These are phyloP conservation scores for Apaloderma vittatum DNA, from an alignment of 2,113 vertebrate species.

Conservation along the genomic window DNA sequence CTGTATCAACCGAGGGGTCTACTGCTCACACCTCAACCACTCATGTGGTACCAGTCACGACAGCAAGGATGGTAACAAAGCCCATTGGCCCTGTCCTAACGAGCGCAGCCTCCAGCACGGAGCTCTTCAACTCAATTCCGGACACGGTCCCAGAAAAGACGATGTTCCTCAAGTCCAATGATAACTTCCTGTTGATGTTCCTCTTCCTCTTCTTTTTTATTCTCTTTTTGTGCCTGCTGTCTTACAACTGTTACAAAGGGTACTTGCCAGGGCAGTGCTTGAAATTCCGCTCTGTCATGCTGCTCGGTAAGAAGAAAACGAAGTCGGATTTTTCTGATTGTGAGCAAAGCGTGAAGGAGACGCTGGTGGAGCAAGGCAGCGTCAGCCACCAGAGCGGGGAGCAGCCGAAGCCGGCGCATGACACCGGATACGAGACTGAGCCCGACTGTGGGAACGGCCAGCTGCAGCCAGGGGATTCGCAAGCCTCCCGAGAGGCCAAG, in stretches of 20 bases:
- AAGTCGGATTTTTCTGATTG: constrained; percentile 87
- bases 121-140: constrained; percentile 76
- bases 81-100: constrained; percentile 74
- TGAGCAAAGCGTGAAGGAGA: constrained; percentile 90
- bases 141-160: constrained; percentile 81
- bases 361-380: constrained; percentile 81
- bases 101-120: constrained; percentile 71
- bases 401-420: constrained; percentile 83
- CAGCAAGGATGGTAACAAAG: constrained; percentile 74
- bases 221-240: constrained; percentile 87
- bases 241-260: constrained; percentile 96
- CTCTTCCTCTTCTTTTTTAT: constrained; percentile 93
- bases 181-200: constrained; percentile 88
- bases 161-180: constrained; percentile 87
- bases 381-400: constrained; percentile 86
- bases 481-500: constrained; percentile 68
- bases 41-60: constrained; percentile 66
- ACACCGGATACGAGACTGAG: constrained; percentile 95
- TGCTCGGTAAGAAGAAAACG: constrained; percentile 87
- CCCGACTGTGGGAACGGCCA: constrained; percentile 88
- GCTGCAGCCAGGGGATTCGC: constrained; percentile 76
- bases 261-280: constrained; percentile 92
- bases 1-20: constrained; percentile 65
- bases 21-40: constrained; percentile 62
- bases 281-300: constrained; percentile 84